Evolutionary conservation across 2,888 invertebrate species (phyloP), one percentile per base, ranked within the genome.

Genomic region (Adineta ricciae): DNA sequence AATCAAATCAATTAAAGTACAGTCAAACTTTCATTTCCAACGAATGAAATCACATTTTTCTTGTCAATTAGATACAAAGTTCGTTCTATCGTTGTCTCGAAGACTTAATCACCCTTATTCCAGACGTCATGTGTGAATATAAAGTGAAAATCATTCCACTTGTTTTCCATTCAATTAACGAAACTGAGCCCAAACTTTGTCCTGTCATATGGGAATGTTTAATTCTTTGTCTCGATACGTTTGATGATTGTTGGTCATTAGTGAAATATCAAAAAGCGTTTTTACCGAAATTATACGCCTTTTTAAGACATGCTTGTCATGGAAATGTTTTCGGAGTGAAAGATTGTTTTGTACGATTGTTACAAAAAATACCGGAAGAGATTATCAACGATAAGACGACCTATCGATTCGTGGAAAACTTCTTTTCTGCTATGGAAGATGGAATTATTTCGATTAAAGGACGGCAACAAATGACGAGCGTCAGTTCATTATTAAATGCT

Each of bases 231-330:
- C 36, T 85, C 24, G 49, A 50, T 64, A 83, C 56, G 54, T 85
- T 83, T 83, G 83, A 83, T 72, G 78, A 78, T 78, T 78, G 78
- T 93, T 93, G 93, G 91, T 91, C 91, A 72, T 92, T 93, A 88
- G 91, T 95, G 8, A 94, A 93, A 88, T 92, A 94, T 83, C 93
- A 94, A 86, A 95, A 95, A 89, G 91, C 93, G 3, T 92, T 95
- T 54, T 90, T 94, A 86, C 93, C 94, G 0, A 94, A 94, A 90
- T 89, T 95, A n/a, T 93, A 92, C 90, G 91, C 91, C 83, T 90
- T 94, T 72, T 89, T 95, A 73, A 92, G 92, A 78, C 14, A 78
- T 24, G 78, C 41, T 3, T 78, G 78, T 78, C 41, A 78, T 78
- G 78, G 78, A n/a, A 78, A 78, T 78, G 78, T 78, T 19, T 78